These are phyloP conservation scores for Sclerodermus sp. DNA, from an alignment of 2,888 invertebrate species.

Conservation along the genomic window DNA sequence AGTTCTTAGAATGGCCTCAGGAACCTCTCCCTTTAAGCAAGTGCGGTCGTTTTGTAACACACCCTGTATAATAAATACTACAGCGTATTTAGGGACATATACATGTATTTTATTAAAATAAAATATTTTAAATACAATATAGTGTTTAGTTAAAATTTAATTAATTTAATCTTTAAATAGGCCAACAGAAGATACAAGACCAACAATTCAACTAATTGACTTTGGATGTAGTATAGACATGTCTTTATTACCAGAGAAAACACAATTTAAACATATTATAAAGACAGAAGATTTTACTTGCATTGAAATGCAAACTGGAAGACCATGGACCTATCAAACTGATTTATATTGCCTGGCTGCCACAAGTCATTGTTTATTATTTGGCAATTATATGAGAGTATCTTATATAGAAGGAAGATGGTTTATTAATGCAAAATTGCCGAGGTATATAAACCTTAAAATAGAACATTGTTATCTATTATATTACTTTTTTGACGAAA, in stretches of 20 bases:
- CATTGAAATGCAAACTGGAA: slow-evolving; percentile 87
- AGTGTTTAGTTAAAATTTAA: no score
- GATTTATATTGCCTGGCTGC: slow-evolving; percentile 89
- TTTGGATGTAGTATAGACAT: slow-evolving; percentile 95
- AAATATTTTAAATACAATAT: no score
- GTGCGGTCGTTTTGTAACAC: no score
- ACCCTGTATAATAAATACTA: no score
- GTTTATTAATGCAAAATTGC: slow-evolving; percentile 73
- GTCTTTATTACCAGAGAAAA: slow-evolving; percentile 76
- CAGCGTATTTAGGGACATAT: no score
- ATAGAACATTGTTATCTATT: no score
- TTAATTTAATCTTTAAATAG: slow-evolving; percentile 56
- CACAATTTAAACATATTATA: slow-evolving; percentile 75
- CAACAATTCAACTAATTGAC: slow-evolving; percentile 85
- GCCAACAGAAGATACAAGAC: slow-evolving; percentile 67
- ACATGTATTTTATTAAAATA: no score
- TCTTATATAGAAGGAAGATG: slow-evolving; percentile 66
- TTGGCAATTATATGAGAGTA: slow-evolving; percentile 88
- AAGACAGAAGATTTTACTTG: slow-evolving; percentile 80
- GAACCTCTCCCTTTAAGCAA: no score
- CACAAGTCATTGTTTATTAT: slow-evolving; percentile 82
- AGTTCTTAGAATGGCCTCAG: no score
- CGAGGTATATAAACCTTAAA: slow-evolving; percentile 60
- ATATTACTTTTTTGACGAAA: no score
- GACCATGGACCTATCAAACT: slow-evolving; percentile 93